Percentiles rank a stretch among this genome's conserved stretches.
Evolutionary conservation across 2,888 invertebrate species (phyloP).

Genomic region (Acleris holmiana): DNA sequence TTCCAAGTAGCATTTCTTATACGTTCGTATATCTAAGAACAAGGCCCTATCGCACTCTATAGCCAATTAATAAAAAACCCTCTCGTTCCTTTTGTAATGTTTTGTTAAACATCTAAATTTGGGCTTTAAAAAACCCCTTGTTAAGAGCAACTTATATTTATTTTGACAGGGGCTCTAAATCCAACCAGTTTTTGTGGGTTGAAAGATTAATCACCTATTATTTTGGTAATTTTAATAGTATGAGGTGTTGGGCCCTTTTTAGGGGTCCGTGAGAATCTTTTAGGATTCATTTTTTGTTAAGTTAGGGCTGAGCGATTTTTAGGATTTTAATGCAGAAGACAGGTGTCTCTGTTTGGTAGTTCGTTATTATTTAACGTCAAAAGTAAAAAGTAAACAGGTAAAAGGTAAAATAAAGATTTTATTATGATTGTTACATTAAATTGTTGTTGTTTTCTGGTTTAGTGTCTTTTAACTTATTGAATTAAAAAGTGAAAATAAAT

Average conservation of each 20-base stretch:
- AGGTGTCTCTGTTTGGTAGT: no score
- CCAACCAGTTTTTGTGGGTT: constrained; percentile 61
- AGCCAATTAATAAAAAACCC: constrained; percentile 74
- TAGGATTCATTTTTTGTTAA: constrained; percentile 6
- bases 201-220: constrained; percentile 79
- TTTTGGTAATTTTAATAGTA: constrained; percentile 77
- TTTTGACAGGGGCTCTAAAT: constrained; percentile 76
- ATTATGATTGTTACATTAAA: no score
- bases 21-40: constrained; percentile 41
- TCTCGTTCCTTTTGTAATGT: constrained; percentile 65
- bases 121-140: constrained; percentile 59
- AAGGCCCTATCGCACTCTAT: constrained; percentile 59
- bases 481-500: no score
- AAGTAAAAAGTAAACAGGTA: no score
- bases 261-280: constrained; percentile 42
- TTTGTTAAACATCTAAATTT: constrained; percentile 83
- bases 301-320: no score
- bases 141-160: constrained; percentile 71
- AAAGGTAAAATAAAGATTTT: no score
- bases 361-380: no score
- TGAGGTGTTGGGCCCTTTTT: constrained; percentile 64
- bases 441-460: no score
- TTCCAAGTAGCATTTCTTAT: constrained; percentile 30
- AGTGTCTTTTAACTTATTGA: no score
- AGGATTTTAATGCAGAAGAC: no score